Base-by-base conservation (phyloP, 2,797 vertebrate genomes). In the Microctenopoma steveboyesi region DNA sequence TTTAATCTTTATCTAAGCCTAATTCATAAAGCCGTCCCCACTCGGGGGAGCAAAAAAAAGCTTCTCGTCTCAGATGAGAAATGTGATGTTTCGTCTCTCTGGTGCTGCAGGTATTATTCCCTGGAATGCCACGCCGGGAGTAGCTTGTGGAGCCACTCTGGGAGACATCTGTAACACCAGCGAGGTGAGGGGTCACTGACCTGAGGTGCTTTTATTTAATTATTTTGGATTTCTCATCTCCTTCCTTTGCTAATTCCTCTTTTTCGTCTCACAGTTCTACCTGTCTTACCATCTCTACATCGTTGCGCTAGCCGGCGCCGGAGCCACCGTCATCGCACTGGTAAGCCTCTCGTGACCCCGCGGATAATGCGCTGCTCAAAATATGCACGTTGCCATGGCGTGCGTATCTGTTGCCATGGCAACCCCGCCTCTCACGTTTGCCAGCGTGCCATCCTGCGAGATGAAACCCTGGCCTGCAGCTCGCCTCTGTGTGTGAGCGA, bases 241-340 rank as follows among this genome's bases (percentile, higher is more conserved):
- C 28, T 6, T 14, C 2, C 13, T 35, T 46, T 12, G 0, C 42
- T 37, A 2, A 46, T 43, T 4, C 53, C 3, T 64, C 59, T 30
- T 50, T 0, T 22, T 85, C 15, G 42, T 87, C 88, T 18, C 92
- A 42, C 91, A 99, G 98, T 99, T 99, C 94, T 98, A 99, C 93
- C 94, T 99, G 93, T 98, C 97, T 72, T 99, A 98, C 69, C 97
- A 98, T 87, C 96, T 99, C 87, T 99, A 97, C 93, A 98, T 99
- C 50, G 98, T 99, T 64, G 96, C 97, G 50, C 95, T 97, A 69
- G 98, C 98, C 7, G 97, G 97, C 79, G 97, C 97, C 71, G 98
- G 96, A 42, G 97, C 97, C 88, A 99, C 97, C 30, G 95, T 98
- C 89, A 97, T 99, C 82, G 96, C 98, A 63, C 72, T 99, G 97